Evolutionary conservation across 2,113 vertebrate genomes (phyloP), one percentile per base, ranked within the genome.

Genomic region (Proterorhinus semilunaris): DNA sequence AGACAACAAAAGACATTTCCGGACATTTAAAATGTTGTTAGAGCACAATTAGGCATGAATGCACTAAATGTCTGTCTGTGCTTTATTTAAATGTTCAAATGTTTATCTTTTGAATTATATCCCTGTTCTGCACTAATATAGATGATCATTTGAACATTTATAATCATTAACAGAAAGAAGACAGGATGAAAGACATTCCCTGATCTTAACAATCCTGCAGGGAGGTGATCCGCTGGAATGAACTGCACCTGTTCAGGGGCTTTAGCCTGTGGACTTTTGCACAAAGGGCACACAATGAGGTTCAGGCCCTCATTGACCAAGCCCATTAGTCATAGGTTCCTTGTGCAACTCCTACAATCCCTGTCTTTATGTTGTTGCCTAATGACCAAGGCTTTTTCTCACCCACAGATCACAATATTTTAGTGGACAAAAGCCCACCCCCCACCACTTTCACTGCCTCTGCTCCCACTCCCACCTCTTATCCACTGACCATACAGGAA

Each of bases 291-390:
- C 92, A 96, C 94, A 94, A 93, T 91, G 85, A 63, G 81, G 90
- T 87, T 85, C 89, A 79, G 66, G 83, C 79, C 91, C 87, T 92
- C 85, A 83, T 90, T 94, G 93, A 94, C 91, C 88, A 27, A 75
- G 83, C 75, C 69, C 89, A 92, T 95, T 95, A 95, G 93, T 95
- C 94, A 94, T 92, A 93, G 87, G 93, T 89, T 90, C 79, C 83
- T 78, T 71, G 85, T 83, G 82, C 89, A 94, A 90, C 93, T 88
- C 90, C 88, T 83, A 89, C 51, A 42, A 87, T 87, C 86, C 86
- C 81, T 63, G 81, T 72, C 92, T 92, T 92, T 86, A 87, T 85
- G 83, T 76, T 49, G 74, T 65, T 62, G 36, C 68, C 86, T 90
- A 90, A 91, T 90, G 89, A 90, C 88, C 83, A 69, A 62, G 64